Evolutionary conservation across 2,113 vertebrate species (phyloP), one percentile per base, ranked within the genome.

Genomic region (Crocuta crocuta): DNA sequence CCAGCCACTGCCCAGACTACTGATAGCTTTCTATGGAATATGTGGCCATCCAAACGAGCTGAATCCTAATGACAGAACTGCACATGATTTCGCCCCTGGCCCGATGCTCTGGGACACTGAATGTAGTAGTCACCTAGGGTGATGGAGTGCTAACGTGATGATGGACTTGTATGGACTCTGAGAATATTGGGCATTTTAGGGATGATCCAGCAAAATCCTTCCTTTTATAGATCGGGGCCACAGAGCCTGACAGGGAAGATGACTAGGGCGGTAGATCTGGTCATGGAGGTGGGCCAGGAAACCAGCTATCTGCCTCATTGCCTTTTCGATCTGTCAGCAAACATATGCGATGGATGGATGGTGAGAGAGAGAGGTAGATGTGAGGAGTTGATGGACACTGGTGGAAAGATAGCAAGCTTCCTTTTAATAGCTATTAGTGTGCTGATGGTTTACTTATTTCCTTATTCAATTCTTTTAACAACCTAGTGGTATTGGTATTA

Each of bases 1-100:
- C 92, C 58, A 95, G 58, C 55, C 19, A 58, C 80, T 84, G 10
- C 79, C 84, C 35, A 91, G 39, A 79, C 21, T 73, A 74, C 48
- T 76, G 26, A 23, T 0, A 70, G 50, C 4, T 5, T 39, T 80
- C 55, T 95, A 12, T 74, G 70, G 10, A 83, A 58, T 35, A 26
- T 31, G 13, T 58, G 35, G n/a, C 65, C 21, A 21, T 31, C 78
- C 76, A 74, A 65, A 35, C 6, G 28, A 96, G 74, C 79, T 68
- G 85, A 5, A 24, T 68, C 31, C 1, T 58, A 43, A 15, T 53
- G 24, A 68, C 45, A 85, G 39, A 87, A 65, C 26, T 15, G 58
- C 39, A 16, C 23, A n/a, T 66, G 19, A 61, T 66, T 87, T 55
- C 24, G 3, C 82, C 12, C 45, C 86, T 76, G 28, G 73, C 24